These are phyloP conservation scores for Plodia interpunctella DNA, from an alignment of 1,140 invertebrate genomes.

Conservation along the genomic window DNA sequence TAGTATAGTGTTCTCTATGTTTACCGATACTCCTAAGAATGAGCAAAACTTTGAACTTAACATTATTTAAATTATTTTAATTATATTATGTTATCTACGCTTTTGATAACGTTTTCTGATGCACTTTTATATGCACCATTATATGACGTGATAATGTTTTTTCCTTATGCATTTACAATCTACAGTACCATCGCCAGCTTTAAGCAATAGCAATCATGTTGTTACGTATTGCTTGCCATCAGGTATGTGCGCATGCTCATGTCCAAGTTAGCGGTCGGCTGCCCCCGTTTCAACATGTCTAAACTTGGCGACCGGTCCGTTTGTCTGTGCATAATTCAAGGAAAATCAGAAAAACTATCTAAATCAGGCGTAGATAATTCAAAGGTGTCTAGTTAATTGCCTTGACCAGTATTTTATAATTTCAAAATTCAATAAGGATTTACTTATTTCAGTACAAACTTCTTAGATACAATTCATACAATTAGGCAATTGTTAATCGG, in stretches of 20 bases:
- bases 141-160: no score
- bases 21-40: no score
- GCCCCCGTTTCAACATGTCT: slow-evolving; percentile 5
- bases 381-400: neutral
- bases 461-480: no score
- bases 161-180: no score
- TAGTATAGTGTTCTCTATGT: no score
- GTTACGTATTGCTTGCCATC: neutral
- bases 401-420: slow-evolving; percentile 1
- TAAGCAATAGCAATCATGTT: neutral
- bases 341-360: neutral
- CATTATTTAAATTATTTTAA: no score
- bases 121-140: no score
- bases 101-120: no score
- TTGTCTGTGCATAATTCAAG: neutral
- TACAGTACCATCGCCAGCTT: neutral
- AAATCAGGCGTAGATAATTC: neutral
- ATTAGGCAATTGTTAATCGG: no score
- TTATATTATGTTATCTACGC: no score
- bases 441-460: neutral
- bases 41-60: no score
- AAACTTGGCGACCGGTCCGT: neutral
- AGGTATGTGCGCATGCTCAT: neutral
- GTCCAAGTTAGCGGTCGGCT: slow-evolving; percentile 3
- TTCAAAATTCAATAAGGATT: neutral